Evolutionary conservation across 1,140 invertebrate species (phyloP).

Genomic region (Drosophila elegans): DNA sequence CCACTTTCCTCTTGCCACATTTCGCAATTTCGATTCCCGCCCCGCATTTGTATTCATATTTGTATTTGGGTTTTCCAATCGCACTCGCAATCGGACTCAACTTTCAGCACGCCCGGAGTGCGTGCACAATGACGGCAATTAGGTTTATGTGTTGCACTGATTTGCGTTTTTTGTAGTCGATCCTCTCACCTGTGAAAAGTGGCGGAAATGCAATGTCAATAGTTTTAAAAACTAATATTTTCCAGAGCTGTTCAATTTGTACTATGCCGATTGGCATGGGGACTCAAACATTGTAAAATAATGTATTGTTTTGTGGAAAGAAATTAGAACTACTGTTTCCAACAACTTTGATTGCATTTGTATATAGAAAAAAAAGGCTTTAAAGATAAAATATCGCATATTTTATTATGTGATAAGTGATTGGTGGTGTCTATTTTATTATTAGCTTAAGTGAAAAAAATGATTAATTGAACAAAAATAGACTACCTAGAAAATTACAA

Average conservation of each 20-base stretch:
- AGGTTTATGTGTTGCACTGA: slow-evolving; percentile 30
- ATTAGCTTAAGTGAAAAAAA: too few species aligned
- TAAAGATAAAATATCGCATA: too few species aligned
- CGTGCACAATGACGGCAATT: slow-evolving; percentile 77
- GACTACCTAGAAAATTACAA: too few species aligned
- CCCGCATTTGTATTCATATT: slow-evolving; percentile 27
- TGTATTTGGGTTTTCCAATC: slow-evolving; percentile 43
- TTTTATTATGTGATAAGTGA: too few species aligned
- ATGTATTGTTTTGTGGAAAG: too few species aligned
- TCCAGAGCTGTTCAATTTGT: not conserved
- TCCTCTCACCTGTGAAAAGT: slow-evolving; percentile 5
- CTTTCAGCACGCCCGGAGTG: slow-evolving; percentile 46
- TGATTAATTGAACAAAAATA: too few species aligned
- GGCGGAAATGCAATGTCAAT: not conserved
- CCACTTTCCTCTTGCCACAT: slow-evolving; percentile 5
- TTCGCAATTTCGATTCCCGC: slow-evolving; percentile 31
- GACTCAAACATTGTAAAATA: too few species aligned
- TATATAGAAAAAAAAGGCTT: too few species aligned
- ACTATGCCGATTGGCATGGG: too few species aligned
- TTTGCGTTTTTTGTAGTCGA: slow-evolving; percentile 4
- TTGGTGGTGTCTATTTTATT: too few species aligned
- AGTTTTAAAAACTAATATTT: not conserved
- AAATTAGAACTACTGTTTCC: too few species aligned
- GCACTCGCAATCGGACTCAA: slow-evolving; percentile 20
- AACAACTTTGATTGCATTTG: too few species aligned